phyloP scores from a whole-genome alignment of 2,888 invertebrate genomes.

The Palloptera scutellata region DNA sequence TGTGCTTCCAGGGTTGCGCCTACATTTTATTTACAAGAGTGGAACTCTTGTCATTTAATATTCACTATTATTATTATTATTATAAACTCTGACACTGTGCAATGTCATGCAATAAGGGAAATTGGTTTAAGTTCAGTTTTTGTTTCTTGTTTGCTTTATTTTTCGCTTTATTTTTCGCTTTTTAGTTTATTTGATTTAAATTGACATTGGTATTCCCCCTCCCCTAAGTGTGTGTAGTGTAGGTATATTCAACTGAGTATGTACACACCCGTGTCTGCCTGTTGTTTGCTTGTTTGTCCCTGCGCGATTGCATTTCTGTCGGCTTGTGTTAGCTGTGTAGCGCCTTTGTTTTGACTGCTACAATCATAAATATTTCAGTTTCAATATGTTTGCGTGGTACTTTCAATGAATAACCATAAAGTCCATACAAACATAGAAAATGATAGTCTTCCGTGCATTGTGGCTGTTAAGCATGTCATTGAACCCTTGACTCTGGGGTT shows the following conservation, averaged over 20 bases:
- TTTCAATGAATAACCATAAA: neutral
- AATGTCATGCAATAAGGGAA: constrained; percentile 30
- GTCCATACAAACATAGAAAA: too few species aligned
- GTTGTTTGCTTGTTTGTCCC: neutral
- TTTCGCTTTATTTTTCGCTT: constrained; percentile 19
- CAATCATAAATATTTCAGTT: constrained; percentile 29
- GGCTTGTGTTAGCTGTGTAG: neutral
- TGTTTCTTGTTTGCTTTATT: neutral
- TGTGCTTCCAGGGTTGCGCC: neutral
- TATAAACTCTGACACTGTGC: neutral
- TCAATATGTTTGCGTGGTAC: constrained; percentile 17
- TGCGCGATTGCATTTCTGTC: neutral
- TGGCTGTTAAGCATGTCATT: too few species aligned
- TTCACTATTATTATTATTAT: too few species aligned
- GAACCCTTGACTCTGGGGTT: too few species aligned
- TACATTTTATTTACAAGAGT: neutral
- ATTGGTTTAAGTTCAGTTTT: neutral
- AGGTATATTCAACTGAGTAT: too few species aligned
- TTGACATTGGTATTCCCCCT: constrained; percentile 21
- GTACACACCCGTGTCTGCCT: neutral
- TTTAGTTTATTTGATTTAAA: constrained; percentile 17
- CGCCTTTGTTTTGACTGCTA: constrained; percentile 14
- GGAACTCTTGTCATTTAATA: too few species aligned
- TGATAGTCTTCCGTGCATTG: too few species aligned
- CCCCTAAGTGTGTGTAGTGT: neutral